These are phyloP conservation scores for Peromyscus polionotus DNA, from an alignment of 2,113 vertebrate genomes.

Conservation along the genomic window DNA sequence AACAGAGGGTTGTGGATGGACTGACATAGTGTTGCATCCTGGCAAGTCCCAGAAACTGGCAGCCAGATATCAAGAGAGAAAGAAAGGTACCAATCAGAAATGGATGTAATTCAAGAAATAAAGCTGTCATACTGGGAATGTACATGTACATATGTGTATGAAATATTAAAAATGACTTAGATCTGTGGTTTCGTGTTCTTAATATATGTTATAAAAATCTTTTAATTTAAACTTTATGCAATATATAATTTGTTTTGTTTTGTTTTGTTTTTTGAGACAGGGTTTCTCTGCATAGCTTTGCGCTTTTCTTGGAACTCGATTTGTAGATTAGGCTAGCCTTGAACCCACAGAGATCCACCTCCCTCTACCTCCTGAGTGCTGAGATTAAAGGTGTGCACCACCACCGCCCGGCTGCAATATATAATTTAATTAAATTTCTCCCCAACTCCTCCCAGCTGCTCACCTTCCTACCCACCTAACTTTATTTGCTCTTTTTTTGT, in stretches of 20 bases:
- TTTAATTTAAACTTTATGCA: neutral
- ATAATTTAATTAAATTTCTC: neutral
- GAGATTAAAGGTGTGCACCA: too few species aligned
- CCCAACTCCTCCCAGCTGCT: neutral
- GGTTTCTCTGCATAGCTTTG: too few species aligned
- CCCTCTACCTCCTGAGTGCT: too few species aligned
- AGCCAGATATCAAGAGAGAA: constrained; percentile 39
- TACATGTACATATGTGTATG: neutral
- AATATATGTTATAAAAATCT: neutral
- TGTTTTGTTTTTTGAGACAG: too few species aligned
- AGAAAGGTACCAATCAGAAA: neutral
- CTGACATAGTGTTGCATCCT: neutral
- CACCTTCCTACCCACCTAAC: neutral
- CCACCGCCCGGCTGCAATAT: too few species aligned
- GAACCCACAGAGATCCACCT: too few species aligned
- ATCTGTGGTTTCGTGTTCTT: neutral
- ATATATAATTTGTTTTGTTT: too few species aligned
- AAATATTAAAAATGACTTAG: neutral
- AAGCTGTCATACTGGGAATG: neutral
- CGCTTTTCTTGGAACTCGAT: too few species aligned
- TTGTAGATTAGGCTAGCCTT: too few species aligned
- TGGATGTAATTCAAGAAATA: neutral
- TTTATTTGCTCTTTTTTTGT: neutral
- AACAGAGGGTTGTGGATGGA: neutral
- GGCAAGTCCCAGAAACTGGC: constrained; percentile 13